Evolutionary conservation across 2,888 invertebrate species (phyloP).

Genomic region (Thecophora atra): DNA sequence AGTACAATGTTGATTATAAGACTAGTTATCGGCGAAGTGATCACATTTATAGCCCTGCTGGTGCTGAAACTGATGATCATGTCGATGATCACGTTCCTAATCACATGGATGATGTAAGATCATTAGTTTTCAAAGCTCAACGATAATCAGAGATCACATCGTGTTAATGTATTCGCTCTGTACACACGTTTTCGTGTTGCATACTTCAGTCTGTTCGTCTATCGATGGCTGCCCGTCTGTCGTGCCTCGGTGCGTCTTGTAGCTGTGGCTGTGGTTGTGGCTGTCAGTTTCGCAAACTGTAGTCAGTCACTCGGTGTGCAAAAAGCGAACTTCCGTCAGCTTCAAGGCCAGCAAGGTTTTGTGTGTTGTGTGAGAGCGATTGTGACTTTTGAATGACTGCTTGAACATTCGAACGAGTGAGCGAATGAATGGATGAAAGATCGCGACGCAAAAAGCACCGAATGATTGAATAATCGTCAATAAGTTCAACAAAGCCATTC

Average conservation of each 20-base stretch:
- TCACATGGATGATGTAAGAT: constrained; percentile 5
- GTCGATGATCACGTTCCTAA: not conserved
- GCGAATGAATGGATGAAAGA: not conserved
- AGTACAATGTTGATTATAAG: no score
- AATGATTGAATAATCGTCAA: not conserved
- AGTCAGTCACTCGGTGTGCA: constrained; percentile 26
- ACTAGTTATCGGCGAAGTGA: no score
- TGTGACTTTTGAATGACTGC: constrained; percentile 6
- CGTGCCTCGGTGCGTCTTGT: no score
- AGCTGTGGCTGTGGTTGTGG: not conserved
- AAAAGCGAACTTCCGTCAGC: constrained; percentile 33
- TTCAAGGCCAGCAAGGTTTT: constrained; percentile 19
- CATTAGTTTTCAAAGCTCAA: not conserved
- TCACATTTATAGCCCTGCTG: no score
- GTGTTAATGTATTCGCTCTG: no score
- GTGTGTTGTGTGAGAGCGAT: not conserved
- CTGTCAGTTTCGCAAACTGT: not conserved
- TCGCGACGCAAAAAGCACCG: not conserved
- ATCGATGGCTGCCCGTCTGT: not conserved
- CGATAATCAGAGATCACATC: no score
- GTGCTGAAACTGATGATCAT: not conserved
- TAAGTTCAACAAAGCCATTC: no score
- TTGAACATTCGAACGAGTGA: not conserved
- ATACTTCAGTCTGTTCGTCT: not conserved
- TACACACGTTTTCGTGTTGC: no score